Percentiles rank a stretch among this genome's conserved stretches.
These are phyloP conservation scores for Conops quadrifasciatus DNA, from an alignment of 2,888 invertebrate species.

Conservation along the genomic window DNA sequence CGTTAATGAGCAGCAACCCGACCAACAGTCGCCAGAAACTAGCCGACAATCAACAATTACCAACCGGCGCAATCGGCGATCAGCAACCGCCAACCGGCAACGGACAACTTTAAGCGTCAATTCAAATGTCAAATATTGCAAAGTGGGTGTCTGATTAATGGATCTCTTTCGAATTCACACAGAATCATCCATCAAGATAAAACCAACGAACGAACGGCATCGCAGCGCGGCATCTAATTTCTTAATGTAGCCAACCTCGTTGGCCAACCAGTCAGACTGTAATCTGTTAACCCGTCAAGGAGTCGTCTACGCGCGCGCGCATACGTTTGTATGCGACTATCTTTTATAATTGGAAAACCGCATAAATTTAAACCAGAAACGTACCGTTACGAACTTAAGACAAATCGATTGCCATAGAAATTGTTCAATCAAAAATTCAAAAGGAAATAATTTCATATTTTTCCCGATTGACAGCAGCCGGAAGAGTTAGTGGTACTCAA, in stretches of 20 bases:
- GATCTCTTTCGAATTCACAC: constrained; percentile 23
- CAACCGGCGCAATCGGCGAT: not conserved
- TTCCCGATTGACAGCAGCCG: no score
- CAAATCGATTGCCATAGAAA: no score
- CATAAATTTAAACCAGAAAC: no score
- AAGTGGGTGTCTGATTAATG: constrained; percentile 43
- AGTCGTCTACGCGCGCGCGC: not conserved
- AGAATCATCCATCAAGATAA: constrained; percentile 26
- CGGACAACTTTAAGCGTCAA: constrained; percentile 13
- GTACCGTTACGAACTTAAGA: not conserved
- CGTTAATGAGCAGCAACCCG: constrained; percentile 25
- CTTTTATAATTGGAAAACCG: not conserved
- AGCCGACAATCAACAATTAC: not conserved
- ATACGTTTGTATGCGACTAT: not conserved
- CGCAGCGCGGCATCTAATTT: constrained; percentile 4
- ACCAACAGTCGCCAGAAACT: not conserved
- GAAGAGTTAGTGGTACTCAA: no score
- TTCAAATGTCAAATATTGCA: constrained; percentile 39
- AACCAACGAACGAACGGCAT: not conserved
- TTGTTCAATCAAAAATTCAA: no score
- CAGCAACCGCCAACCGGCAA: not conserved
- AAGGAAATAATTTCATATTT: no score
- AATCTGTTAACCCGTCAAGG: no score
- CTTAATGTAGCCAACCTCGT: not conserved
- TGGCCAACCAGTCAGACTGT: constrained; percentile 5